Base-by-base conservation (phyloP, 1,140 invertebrate genomes). In the Drosophila grimshawi region DNA sequence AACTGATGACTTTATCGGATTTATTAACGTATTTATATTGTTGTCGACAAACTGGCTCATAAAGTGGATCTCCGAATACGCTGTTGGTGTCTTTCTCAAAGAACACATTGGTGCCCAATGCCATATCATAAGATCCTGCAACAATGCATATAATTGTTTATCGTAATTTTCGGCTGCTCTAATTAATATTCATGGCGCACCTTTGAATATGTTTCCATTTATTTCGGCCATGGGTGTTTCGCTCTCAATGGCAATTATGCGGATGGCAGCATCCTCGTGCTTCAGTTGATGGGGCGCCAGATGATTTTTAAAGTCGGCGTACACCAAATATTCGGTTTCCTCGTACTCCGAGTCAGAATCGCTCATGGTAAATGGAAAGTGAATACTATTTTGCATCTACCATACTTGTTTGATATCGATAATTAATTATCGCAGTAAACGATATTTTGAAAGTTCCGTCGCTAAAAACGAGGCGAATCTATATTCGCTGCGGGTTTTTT, bases 141-240 rank as follows among this genome's bases (percentile, higher is more conserved):
- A 55, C 10, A 70, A 1, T 11, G 27, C 6, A 19, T 8, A 0
- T 2, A 29, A 30, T 8, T 46, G 4, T 33, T 48, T 4, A 41
- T 39, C 45, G 41, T 29, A 29, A 41, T 55, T 48, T 52, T 27
- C 10, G 8, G 3, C 10, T 39, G 5, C 3, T 32, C 7, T 3
- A 10, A 8, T n/a, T 3, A 10, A 8, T n/a, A 7, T n/a, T 35
- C 43, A 30, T 51, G 33, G 11, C 8, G 32, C 41, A 89, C 91
- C 91, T 69, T 86, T 80, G 29, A 91, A 92, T 5, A 94, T 93
- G 52, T 92, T 93, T 8, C 93, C 94, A 90, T 94, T 94, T 5
- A 94, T 86, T 82, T 94, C 93, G 66, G 94, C 94, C 74, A 94
- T 91, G 2, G 94, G 94, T 76, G 93, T 91, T n/a, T 94, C 93